Evolutionary conservation across 1,140 invertebrate species (phyloP).

Genomic region (Tetraneura akinire): DNA sequence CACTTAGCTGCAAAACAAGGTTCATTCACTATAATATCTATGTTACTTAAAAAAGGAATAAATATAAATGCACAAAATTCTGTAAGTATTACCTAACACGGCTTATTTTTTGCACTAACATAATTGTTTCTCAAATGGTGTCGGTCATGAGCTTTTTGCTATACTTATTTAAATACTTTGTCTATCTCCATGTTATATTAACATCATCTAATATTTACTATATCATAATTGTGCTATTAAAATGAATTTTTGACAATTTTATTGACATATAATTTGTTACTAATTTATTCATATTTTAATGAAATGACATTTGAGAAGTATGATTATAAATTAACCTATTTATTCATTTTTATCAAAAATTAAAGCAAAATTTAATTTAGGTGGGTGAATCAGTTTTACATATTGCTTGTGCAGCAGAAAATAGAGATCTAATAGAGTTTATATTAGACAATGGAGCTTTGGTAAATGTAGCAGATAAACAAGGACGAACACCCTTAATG

Average conservation of each 20-base stretch:
- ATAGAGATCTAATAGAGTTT: conserved; percentile 62
- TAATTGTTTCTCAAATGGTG: conserved; percentile 21
- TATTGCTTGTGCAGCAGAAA: conserved; percentile 55
- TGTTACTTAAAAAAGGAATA: conserved; percentile 57
- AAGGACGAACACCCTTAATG: conserved; percentile 64
- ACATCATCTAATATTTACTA: background rate
- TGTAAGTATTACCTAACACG: conserved; percentile 53
- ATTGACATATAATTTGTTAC: background rate
- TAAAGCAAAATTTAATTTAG: conserved; percentile 49
- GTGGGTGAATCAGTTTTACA: conserved; percentile 56
- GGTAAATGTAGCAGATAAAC: conserved; percentile 64
- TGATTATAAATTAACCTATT: background rate
- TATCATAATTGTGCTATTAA: too few species aligned
- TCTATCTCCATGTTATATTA: background rate
- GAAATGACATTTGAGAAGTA: conserved; percentile 19
- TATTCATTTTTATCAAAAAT: conserved; percentile 1
- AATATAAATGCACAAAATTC: conserved; percentile 56
- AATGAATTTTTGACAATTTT: background rate
- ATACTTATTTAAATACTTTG: too few species aligned
- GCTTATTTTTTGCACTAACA: conserved; percentile 30
- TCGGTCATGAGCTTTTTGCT: background rate
- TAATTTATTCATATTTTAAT: too few species aligned
- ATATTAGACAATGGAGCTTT: conserved; percentile 64
- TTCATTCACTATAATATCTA: conserved; percentile 57
- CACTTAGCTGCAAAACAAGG: conserved; percentile 57